Percentiles rank a stretch among this genome's conserved stretches.
These are phyloP conservation scores for Ciconia nigra DNA, from an alignment of 2,797 vertebrate species.

Conservation along the genomic window DNA sequence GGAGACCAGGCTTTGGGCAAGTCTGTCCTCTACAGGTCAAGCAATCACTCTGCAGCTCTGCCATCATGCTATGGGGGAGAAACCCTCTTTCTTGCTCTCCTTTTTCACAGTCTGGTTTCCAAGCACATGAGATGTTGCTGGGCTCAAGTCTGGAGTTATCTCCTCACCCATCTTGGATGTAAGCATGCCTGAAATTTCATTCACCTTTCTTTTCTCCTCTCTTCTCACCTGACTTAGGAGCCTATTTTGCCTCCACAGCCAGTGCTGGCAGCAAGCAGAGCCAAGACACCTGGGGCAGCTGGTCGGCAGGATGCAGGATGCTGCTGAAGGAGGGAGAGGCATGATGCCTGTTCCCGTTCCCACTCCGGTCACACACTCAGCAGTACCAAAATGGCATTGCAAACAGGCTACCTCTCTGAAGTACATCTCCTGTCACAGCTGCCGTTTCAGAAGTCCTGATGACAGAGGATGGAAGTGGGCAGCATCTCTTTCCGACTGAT, in stretches of 20 bases:
- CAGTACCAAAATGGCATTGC: background rate
- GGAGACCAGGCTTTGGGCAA: background rate
- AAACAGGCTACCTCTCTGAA: background rate
- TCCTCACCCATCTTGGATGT: background rate
- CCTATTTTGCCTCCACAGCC: background rate
- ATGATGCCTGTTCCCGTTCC: background rate
- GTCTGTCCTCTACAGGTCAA: background rate
- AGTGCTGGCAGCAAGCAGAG: background rate
- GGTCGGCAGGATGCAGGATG: background rate
- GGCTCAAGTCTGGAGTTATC: background rate
- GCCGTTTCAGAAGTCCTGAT: background rate
- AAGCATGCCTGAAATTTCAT: background rate
- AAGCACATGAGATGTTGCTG: background rate
- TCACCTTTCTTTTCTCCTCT: background rate
- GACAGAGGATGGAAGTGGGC: background rate
- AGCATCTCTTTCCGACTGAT: background rate
- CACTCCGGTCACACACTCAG: background rate
- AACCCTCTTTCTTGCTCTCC: background rate
- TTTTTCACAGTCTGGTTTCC: background rate
- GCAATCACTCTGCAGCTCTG: background rate
- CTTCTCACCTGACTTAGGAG: background rate
- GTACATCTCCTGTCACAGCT: background rate
- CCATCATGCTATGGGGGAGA: background rate
- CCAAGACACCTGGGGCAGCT: background rate
- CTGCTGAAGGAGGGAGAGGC: background rate